phyloP scores from a whole-genome alignment of 2,797 vertebrate species.

The Yasuhikotakia modesta region DNA sequence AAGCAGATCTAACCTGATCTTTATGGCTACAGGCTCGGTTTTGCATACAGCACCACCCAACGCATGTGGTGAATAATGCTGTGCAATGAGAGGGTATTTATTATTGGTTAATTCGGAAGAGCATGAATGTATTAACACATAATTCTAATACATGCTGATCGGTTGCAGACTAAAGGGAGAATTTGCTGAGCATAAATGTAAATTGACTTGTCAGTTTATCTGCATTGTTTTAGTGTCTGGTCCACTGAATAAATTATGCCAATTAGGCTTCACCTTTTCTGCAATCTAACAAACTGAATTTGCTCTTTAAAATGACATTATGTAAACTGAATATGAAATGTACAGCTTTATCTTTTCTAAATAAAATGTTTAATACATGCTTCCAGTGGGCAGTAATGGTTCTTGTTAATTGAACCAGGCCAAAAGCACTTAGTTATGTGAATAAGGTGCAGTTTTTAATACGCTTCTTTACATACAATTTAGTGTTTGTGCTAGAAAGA shows the following conservation, averaged over 20 bases:
- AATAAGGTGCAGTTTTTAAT: background rate
- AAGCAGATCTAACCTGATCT: slow-evolving; percentile 11
- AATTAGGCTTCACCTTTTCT: background rate
- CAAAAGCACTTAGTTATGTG: too few species aligned
- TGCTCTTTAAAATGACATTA: background rate
- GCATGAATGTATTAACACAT: background rate
- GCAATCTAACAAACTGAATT: background rate
- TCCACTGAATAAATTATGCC: background rate
- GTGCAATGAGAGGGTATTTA: background rate
- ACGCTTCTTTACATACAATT: background rate
- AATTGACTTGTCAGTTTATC: background rate
- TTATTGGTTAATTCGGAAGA: background rate
- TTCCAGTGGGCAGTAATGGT: background rate
- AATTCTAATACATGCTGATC: background rate
- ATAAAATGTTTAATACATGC: too few species aligned
- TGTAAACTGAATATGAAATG: background rate
- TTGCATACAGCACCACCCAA: background rate
- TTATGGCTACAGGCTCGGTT: slow-evolving; percentile 11
- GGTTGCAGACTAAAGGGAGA: background rate
- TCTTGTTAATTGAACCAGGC: background rate
- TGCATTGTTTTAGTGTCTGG: background rate
- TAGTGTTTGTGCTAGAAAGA: background rate
- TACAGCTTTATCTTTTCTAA: background rate
- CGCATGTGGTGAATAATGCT: slow-evolving; percentile 16
- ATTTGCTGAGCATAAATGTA: background rate